Percentiles rank a stretch among this genome's conserved stretches.
Conservation (phyloP, 2,797 vertebrate species). For the Chiroxiphia lanceolata region DNA sequence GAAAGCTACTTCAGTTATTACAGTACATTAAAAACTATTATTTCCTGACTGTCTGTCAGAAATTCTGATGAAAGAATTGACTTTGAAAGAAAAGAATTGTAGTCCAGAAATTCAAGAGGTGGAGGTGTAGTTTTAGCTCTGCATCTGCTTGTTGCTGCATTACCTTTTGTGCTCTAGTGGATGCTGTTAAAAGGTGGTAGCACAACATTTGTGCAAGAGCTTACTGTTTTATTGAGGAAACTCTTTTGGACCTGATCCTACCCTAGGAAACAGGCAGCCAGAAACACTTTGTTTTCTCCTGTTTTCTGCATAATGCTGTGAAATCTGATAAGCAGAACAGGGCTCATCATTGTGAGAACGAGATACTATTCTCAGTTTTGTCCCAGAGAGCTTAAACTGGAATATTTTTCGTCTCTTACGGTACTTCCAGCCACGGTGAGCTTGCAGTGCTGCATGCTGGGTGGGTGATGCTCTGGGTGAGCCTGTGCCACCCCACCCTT, state of each 20-base stretch:
- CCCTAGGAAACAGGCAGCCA: not conserved
- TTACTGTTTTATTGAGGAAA: not conserved
- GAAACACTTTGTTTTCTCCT: not conserved
- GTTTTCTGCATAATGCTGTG: not conserved
- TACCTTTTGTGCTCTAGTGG: not conserved
- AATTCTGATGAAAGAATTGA: not conserved
- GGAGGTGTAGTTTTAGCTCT: not conserved
- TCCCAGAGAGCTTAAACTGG: not conserved
- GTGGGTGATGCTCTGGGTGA: not conserved
- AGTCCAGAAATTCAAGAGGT: not conserved
- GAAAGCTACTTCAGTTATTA: not conserved
- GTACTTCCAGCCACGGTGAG: not conserved
- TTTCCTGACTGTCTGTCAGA: not conserved
- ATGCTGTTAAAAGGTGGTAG: not conserved
- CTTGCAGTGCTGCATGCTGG: not conserved
- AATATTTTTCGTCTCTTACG: not conserved
- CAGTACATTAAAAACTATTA: not conserved
- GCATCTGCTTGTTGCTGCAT: not conserved
- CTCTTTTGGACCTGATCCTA: not conserved
- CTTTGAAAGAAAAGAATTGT: not conserved
- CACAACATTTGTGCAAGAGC: not conserved
- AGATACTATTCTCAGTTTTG: not conserved
- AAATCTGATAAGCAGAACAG: not conserved
- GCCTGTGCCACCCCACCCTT: not conserved
- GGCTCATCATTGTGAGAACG: fast-evolving